Base-by-base conservation (phyloP, 1,140 invertebrate species). In the Bombus waltoni region DNA sequence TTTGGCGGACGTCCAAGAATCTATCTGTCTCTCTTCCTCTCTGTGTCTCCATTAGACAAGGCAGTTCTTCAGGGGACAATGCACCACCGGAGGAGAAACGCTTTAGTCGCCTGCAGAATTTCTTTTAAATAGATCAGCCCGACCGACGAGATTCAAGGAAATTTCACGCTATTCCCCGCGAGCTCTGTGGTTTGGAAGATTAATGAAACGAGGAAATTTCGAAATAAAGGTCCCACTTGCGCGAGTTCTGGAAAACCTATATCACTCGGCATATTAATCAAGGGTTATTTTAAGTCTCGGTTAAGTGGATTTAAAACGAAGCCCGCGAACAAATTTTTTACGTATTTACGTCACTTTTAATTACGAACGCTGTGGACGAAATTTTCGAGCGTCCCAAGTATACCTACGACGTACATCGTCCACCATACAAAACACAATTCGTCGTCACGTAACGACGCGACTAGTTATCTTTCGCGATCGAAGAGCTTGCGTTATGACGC, bases 1-100 rank as follows among this genome's bases (percentile, higher is more conserved):
- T 80, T 87, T 89, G 89, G 89, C 88, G 62, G n/a, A 65, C 77
- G 53, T 70, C 78, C 89, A 90, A 90, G 78, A 89, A 90, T 87
- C 76, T 81, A 68, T 84, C n/a, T 8, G 9, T 10, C 32, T 38
- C 44, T 28, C 73, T 76, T 35, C 0, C 47, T 57, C 32, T 35
- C 44, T 25, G 10, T 6, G 4, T 65, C 44, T 42, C 86, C 71
- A 47, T 78, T 85, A 85, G 85, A 89, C 47, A 80, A 70, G 62
- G 66, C 59, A 83, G 76, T 79, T 89, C 81, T 81, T 80, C 73
- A 59, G 80, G 66, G 84, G 88, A 89, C 88, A 89, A 89, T 89
- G 87, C 88, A 89, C 87, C 87, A 68, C 87, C 87, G 68, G 11
- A 59, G n/a, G n/a, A 47, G 47, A 42, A 85, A 75, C 66, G 59